Percentiles rank a stretch among this genome's conserved stretches.
These are phyloP conservation scores for Lacanobia oleracea DNA, from an alignment of 2,888 invertebrate species.

Conservation along the genomic window DNA sequence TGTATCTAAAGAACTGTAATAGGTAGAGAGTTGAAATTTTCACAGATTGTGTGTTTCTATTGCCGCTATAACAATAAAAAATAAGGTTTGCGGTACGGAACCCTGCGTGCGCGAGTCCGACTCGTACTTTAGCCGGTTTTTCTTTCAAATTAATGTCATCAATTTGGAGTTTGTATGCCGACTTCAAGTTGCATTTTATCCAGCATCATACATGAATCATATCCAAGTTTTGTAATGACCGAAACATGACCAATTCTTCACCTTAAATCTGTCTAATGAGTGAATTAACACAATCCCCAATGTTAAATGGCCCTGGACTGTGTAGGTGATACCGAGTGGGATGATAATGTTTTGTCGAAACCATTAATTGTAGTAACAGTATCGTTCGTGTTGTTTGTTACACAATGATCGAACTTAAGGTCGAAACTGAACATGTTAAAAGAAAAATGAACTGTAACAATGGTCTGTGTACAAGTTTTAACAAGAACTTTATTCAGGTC, in stretches of 20 bases:
- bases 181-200: too few species aligned
- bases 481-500: slow-evolving; percentile 1
- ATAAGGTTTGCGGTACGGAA: too few species aligned
- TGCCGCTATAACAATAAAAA: too few species aligned
- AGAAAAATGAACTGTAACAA: slow-evolving; percentile 2
- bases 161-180: not conserved
- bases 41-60: too few species aligned
- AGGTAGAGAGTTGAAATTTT: too few species aligned
- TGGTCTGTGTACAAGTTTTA: not conserved
- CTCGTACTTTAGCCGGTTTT: too few species aligned
- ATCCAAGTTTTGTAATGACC: slow-evolving; percentile 10
- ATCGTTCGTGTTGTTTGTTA: slow-evolving; percentile 19
- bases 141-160: not conserved
- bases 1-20: too few species aligned
- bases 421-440: slow-evolving; percentile 1
- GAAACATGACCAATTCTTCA: slow-evolving; percentile 23
- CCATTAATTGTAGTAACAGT: slow-evolving; percentile 31
- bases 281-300: slow-evolving; percentile 39
- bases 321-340: slow-evolving; percentile 58
- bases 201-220: not conserved
- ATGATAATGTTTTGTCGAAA: slow-evolving; percentile 29
- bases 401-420: slow-evolving; percentile 9
- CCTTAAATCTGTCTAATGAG: slow-evolving; percentile 25
- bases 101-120: too few species aligned
- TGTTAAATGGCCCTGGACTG: slow-evolving; percentile 28